Conservation (phyloP, 2,113 vertebrate genomes). For the Progne subis region DNA sequence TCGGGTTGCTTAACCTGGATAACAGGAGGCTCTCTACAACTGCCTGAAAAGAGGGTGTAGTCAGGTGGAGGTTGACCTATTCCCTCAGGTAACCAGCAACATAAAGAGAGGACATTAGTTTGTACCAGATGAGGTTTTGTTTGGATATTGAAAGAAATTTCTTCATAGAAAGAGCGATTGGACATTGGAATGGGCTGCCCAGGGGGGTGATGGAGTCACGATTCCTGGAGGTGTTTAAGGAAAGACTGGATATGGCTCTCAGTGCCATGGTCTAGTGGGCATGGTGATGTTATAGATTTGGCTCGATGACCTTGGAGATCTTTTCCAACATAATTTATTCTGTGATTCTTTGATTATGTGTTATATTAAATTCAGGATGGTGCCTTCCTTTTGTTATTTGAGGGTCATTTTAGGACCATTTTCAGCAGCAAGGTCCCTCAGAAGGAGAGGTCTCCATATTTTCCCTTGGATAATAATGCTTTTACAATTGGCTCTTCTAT, state of each 20-base stretch:
- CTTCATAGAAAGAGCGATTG: neutral
- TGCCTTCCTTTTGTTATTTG: neutral
- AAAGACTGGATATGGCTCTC: neutral
- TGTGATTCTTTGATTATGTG: neutral
- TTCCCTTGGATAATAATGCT: neutral
- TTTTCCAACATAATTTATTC: neutral
- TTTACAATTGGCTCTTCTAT: neutral
- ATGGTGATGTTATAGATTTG: neutral
- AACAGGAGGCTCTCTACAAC: neutral
- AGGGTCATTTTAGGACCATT: neutral
- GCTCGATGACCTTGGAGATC: neutral
- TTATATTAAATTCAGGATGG: neutral
- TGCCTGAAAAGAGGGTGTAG: neutral
- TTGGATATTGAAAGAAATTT: neutral
- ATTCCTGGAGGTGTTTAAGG: neutral
- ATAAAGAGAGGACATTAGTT: neutral
- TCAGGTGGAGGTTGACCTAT: accelerated
- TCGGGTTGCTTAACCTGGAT: neutral
- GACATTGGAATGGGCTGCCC: neutral
- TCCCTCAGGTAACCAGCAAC: neutral
- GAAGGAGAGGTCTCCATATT: neutral
- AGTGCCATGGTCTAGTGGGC: neutral
- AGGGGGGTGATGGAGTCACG: neutral
- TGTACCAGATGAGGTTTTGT: accelerated
- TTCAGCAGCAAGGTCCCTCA: neutral